Evolutionary conservation across 1,140 invertebrate species (phyloP).

Genomic region (Goniozus legneri): DNA sequence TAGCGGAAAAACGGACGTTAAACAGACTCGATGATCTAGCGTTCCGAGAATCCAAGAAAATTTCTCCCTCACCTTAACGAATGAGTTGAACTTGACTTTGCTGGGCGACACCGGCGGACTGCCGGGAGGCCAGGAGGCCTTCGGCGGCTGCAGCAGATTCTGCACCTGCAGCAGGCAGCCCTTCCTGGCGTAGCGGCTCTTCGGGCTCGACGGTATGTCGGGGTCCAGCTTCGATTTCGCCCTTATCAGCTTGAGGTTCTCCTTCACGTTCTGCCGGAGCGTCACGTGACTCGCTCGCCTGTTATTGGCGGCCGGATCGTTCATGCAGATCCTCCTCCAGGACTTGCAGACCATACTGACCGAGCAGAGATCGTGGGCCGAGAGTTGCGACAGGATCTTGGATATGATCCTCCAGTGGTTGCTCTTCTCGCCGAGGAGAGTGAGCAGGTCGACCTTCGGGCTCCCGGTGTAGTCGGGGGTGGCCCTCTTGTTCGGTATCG

Average conservation of each 20-base stretch:
- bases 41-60: too few relatives aligned
- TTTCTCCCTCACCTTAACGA: conserved; percentile 51
- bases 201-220: conserved; percentile 31
- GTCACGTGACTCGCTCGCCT: conserved; percentile 37
- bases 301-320: conserved; percentile 33
- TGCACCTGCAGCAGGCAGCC: conserved; percentile 40
- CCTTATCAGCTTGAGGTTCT: conserved; percentile 38
- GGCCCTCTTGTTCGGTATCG: conserved; percentile 14
- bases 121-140: conserved; percentile 23
- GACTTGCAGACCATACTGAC: conserved; percentile 44
- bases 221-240: conserved; percentile 35
- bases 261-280: conserved; percentile 41
- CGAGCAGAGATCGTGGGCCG: conserved; percentile 39
- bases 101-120: conserved; percentile 52
- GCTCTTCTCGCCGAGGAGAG: conserved; percentile 41
- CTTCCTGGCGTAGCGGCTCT: conserved; percentile 33
- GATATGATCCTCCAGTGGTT: conserved; percentile 39
- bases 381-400: conserved; percentile 39
- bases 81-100: conserved; percentile 52
- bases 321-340: conserved; percentile 39
- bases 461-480: conserved; percentile 33
- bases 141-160: conserved; percentile 33
- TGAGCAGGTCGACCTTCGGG: conserved; percentile 38
- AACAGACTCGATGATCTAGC: too few relatives aligned
- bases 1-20: too few relatives aligned